A percentile compares a stretch with the other conserved stretches of the same genome.
These are phyloP conservation scores for Gibbula magus DNA, from an alignment of 2,888 invertebrate genomes.

Conservation along the genomic window DNA sequence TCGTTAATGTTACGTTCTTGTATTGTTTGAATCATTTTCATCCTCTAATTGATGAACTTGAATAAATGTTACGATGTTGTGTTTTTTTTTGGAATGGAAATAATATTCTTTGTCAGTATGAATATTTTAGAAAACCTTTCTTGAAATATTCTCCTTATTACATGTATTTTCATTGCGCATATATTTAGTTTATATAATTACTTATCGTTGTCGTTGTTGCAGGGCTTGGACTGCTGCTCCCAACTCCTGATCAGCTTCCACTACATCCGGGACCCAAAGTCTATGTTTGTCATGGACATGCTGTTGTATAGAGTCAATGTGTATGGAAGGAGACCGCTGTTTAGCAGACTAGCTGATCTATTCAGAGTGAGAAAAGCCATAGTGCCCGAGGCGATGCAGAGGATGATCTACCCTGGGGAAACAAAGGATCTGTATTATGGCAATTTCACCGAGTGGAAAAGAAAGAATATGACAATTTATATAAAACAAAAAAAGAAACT, in stretches of 20 bases:
- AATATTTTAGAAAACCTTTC: too few species aligned
- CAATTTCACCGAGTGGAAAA: slow-evolving; percentile 20
- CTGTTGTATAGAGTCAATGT: slow-evolving; percentile 82
- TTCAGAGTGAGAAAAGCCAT: not conserved
- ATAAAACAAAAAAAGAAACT: not conserved
- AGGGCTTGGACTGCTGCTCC: slow-evolving; percentile 58
- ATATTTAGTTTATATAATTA: too few species aligned
- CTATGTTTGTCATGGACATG: slow-evolving; percentile 95
- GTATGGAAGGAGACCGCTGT: slow-evolving; percentile 38
- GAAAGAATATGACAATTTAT: slow-evolving; percentile 19
- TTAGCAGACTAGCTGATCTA: not conserved
- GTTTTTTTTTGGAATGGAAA: too few species aligned
- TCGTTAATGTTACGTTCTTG: too few species aligned
- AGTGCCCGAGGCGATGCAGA: not conserved
- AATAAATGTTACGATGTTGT: too few species aligned
- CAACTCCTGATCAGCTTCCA: slow-evolving; percentile 89
- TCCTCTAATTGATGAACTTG: too few species aligned
- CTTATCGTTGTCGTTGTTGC: slow-evolving; percentile 31
- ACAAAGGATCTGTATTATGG: not conserved
- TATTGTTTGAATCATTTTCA: too few species aligned
- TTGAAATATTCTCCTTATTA: too few species aligned
- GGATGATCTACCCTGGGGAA: slow-evolving; percentile 12
- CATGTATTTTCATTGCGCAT: too few species aligned
- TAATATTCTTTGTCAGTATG: too few species aligned
- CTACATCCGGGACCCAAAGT: slow-evolving; percentile 85